Evolutionary conservation across 2,888 invertebrate species (phyloP).

Genomic region (Lycia hirtaria): DNA sequence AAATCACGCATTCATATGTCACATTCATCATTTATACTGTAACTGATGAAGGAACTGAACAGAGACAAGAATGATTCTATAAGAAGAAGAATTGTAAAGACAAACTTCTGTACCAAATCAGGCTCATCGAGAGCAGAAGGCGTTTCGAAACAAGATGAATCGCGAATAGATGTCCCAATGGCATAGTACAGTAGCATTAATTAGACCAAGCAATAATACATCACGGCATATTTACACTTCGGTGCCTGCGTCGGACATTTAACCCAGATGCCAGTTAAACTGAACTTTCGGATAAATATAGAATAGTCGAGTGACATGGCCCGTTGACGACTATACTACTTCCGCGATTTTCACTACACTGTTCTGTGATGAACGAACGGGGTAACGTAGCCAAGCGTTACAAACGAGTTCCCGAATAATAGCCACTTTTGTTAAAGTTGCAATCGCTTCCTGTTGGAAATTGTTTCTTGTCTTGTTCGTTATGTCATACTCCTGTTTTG

Average conservation of each 20-base stretch:
- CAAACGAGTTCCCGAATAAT: not conserved
- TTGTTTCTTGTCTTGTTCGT: not conserved
- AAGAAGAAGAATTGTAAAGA: not conserved
- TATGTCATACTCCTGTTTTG: no score
- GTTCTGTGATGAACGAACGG: conserved; percentile 4
- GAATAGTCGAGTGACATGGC: conserved; percentile 54
- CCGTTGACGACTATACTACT: conserved; percentile 32
- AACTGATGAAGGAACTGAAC: not conserved
- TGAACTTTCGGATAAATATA: conserved; percentile 60
- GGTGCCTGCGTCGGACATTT: conserved; percentile 46
- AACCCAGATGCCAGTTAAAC: conserved; percentile 56
- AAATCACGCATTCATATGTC: conserved; percentile 8
- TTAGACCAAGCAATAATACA: conserved; percentile 43
- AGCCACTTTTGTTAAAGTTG: not conserved
- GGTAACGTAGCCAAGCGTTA: not conserved
- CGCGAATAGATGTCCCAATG: conserved; percentile 5
- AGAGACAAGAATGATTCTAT: no score
- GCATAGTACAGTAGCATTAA: conserved; percentile 20
- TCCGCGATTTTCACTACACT: conserved; percentile 29
- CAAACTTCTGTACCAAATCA: not conserved
- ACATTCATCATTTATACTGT: conserved; percentile 1
- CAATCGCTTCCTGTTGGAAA: not conserved
- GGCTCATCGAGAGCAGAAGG: not conserved
- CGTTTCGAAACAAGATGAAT: not conserved
- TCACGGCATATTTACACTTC: conserved; percentile 42